Evolutionary conservation across 2,113 vertebrate species (phyloP).

Genomic region (Ia io): DNA sequence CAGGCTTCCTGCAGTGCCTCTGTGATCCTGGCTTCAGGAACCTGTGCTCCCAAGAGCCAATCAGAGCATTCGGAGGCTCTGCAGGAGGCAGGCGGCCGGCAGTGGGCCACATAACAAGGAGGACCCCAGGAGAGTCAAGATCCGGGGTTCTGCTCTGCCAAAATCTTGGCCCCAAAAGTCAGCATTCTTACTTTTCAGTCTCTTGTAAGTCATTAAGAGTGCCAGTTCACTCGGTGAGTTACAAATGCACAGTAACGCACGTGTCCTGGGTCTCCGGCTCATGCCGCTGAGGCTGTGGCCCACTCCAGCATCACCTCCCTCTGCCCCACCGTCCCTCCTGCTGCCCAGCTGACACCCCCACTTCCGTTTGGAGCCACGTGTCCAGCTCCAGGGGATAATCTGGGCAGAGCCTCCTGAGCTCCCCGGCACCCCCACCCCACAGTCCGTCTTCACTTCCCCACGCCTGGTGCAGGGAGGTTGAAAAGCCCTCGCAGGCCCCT

Average conservation of each 20-base stretch:
- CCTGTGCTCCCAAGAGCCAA: neutral
- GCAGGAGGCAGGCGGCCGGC: neutral
- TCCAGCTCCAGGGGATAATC: neutral
- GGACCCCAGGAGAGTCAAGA: neutral
- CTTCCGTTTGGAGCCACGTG: rapidly evolving
- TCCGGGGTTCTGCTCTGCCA: neutral
- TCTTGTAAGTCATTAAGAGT: neutral
- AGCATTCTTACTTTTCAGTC: neutral
- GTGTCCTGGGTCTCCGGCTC: neutral
- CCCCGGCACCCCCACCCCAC: neutral
- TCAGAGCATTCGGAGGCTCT: neutral
- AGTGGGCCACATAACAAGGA: neutral
- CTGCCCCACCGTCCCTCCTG: neutral
- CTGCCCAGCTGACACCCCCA: rapidly evolving
- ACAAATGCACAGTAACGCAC: rapidly evolving
- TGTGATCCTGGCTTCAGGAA: neutral
- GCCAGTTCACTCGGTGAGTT: neutral
- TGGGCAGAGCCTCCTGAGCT: neutral
- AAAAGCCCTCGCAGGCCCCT: neutral
- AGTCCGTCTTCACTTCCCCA: neutral
- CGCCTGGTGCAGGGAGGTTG: rapidly evolving
- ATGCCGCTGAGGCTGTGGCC: neutral
- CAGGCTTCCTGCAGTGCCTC: neutral
- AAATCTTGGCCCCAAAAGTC: neutral
- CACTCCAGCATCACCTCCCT: rapidly evolving